phyloP scores from a whole-genome alignment of 1,140 invertebrate species.

The Hormaphis cornu region DNA sequence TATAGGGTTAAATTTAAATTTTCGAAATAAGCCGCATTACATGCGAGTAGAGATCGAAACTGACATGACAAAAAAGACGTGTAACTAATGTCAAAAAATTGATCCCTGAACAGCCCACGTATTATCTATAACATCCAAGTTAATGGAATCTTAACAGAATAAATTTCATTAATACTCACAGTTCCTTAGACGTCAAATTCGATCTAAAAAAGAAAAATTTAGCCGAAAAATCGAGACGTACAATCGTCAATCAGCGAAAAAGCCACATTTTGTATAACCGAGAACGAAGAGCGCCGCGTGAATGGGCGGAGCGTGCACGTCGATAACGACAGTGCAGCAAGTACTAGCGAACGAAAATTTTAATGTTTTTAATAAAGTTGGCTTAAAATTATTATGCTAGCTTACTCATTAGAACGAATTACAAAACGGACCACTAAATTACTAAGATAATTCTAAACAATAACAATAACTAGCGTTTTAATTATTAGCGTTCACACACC shows the following conservation, averaged over 20 bases:
- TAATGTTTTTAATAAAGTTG: no score
- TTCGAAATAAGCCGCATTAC: background rate
- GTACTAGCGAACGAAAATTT: background rate
- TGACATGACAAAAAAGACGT: background rate
- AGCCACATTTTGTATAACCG: background rate
- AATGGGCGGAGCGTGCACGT: constrained; percentile 9
- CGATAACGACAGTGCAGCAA: background rate
- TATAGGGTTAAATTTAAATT: no score
- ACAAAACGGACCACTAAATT: no score
- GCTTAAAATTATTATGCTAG: no score
- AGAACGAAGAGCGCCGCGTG: constrained; percentile 7
- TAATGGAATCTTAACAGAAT: background rate
- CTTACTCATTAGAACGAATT: no score
- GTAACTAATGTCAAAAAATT: background rate
- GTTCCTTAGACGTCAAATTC: background rate
- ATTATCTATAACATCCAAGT: background rate
- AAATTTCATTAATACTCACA: background rate
- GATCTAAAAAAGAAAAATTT: background rate
- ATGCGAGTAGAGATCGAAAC: background rate
- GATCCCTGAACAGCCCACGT: background rate
- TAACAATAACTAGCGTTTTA: no score
- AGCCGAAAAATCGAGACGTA: background rate
- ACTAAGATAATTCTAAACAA: no score
- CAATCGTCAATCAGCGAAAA: background rate
- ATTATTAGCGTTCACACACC: no score